phyloP scores from a whole-genome alignment of 2,888 invertebrate genomes.

The Geotrupes spiniger region DNA sequence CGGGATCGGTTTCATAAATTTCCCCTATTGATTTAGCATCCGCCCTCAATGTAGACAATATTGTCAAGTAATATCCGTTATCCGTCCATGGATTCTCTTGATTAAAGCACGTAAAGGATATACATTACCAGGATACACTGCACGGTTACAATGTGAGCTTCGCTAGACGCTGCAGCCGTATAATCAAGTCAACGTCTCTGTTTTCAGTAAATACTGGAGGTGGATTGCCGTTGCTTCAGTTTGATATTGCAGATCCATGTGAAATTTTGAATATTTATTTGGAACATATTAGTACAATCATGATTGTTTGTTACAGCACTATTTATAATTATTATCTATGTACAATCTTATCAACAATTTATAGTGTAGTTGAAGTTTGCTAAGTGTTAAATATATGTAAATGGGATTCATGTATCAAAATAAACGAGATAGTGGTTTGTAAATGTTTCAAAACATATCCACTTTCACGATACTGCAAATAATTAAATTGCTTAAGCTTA shows the following conservation, averaged over 20 bases:
- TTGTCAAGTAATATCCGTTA: conserved; percentile 42
- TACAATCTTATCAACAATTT: too few relatives aligned
- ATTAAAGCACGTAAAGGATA: conserved; percentile 47
- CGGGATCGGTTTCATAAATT: conserved; percentile 32
- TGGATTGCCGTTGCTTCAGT: conserved; percentile 1
- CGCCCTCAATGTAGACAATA: conserved; percentile 38
- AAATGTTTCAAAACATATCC: too few relatives aligned
- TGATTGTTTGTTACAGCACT: too few relatives aligned
- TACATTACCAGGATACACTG: conserved; percentile 38
- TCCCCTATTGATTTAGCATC: conserved; percentile 39
- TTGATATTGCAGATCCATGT: not conserved
- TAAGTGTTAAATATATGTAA: too few relatives aligned
- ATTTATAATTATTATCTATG: too few relatives aligned
- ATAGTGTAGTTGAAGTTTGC: too few relatives aligned
- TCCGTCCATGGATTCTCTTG: conserved; percentile 37
- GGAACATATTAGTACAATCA: too few relatives aligned
- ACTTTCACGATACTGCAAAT: too few relatives aligned
- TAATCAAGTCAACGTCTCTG: conserved; percentile 14
- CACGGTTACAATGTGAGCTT: conserved; percentile 36
- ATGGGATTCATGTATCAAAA: too few relatives aligned
- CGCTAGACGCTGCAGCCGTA: conserved; percentile 17
- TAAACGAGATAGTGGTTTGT: too few relatives aligned
- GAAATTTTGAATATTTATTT: not conserved
- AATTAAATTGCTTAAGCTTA: too few relatives aligned
- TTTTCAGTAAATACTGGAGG: conserved; percentile 9